phyloP scores from a whole-genome alignment of 1,140 invertebrate species.

The Drosophila pseudoobscura region DNA sequence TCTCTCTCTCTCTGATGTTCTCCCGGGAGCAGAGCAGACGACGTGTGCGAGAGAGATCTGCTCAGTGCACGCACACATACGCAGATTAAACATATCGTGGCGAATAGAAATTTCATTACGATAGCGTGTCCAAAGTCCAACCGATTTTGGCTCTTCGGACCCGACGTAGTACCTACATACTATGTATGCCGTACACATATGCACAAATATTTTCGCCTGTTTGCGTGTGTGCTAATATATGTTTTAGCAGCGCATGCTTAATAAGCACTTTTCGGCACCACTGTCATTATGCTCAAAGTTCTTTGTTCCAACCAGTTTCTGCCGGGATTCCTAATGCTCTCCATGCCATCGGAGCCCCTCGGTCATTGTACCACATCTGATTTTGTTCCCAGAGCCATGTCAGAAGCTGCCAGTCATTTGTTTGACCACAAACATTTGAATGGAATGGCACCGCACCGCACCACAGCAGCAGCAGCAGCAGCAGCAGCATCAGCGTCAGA shows the following conservation, averaged over 20 bases:
- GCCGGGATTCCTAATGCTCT: conserved; percentile 11
- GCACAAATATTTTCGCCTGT: background rate
- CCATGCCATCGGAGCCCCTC: conserved; percentile 30
- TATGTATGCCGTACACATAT: background rate
- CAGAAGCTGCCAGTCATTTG: conserved; percentile 29
- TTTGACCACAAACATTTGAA: conserved; percentile 72
- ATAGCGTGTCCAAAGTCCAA: conserved; percentile 68
- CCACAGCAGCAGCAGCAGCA: conserved; percentile 9
- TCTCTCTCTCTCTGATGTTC: conserved; percentile 3
- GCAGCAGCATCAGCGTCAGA: conserved; percentile 9
- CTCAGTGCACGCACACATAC: conserved; percentile 27
- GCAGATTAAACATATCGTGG: conserved; percentile 51
- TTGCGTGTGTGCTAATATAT: conserved; percentile 42
- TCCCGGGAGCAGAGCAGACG: conserved; percentile 6
- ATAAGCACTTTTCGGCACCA: conserved; percentile 62
- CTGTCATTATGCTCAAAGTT: conserved; percentile 49
- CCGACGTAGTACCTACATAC: conserved; percentile 10
- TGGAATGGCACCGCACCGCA: conserved; percentile 21
- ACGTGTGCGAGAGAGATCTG: background rate
- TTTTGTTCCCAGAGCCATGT: conserved; percentile 15
- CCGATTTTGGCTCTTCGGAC: conserved; percentile 27
- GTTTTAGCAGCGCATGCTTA: conserved; percentile 64
- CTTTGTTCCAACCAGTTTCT: conserved; percentile 63
- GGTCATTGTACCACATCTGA: conserved; percentile 55
- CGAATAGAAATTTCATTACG: conserved; percentile 73